These are phyloP conservation scores for Propithecus deckenii DNA, from an alignment of 2,797 vertebrate species.

Conservation along the genomic window DNA sequence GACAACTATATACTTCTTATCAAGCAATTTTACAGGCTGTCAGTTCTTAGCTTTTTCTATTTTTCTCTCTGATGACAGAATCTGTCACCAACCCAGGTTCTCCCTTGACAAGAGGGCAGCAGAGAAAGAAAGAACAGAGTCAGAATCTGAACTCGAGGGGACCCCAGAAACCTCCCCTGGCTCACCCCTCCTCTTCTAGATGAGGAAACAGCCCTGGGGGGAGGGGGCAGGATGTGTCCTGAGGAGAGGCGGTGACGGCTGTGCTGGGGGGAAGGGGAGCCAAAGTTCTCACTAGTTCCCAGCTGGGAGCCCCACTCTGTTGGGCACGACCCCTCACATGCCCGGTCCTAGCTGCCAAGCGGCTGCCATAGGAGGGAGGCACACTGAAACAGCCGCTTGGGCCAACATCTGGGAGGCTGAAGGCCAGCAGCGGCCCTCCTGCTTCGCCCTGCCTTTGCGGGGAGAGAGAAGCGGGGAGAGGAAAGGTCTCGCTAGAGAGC, in stretches of 20 bases:
- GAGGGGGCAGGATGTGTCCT: too few relatives aligned
- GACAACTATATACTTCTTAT: conserved; percentile 69
- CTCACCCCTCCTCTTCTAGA: background rate
- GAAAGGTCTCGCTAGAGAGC: background rate
- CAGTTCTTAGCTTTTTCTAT: conserved; percentile 52
- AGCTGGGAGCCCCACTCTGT: background rate
- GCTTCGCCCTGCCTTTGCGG: background rate
- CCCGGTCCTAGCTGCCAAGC: background rate
- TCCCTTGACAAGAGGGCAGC: background rate
- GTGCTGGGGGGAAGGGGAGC: background rate
- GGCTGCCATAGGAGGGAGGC: background rate
- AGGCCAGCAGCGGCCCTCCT: background rate
- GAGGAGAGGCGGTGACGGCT: accelerated
- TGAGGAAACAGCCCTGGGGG: background rate
- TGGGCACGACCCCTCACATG: background rate
- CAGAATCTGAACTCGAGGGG: background rate
- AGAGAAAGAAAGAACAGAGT: background rate
- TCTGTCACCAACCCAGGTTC: background rate
- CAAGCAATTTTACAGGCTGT: conserved; percentile 66
- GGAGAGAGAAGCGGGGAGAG: background rate
- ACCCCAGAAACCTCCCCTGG: background rate
- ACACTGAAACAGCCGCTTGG: background rate
- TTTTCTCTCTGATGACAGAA: conserved; percentile 34
- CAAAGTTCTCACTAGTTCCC: background rate
- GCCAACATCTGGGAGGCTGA: background rate